Evolutionary conservation across 2,113 vertebrate genomes (phyloP).

Genomic region (Chlamydotis undulata): DNA sequence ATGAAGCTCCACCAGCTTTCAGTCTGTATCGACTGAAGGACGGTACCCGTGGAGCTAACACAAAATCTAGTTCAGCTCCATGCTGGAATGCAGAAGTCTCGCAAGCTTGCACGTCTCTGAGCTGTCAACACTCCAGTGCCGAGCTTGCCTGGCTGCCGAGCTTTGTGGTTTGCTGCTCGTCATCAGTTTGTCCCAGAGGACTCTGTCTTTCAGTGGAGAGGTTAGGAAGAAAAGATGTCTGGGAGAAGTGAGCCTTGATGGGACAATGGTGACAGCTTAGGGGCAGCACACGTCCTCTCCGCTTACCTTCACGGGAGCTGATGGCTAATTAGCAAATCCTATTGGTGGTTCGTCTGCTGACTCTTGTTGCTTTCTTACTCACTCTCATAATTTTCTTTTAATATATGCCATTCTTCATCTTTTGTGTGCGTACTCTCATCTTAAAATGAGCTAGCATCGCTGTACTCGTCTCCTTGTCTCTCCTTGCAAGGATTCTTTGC

Average conservation of each 20-base stretch:
- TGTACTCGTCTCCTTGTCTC: background rate
- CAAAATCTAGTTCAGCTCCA: background rate
- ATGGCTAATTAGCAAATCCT: background rate
- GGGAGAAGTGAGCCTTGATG: background rate
- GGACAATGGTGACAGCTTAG: background rate
- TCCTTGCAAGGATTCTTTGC: background rate
- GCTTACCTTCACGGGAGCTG: background rate
- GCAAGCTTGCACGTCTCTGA: background rate
- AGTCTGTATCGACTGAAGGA: background rate
- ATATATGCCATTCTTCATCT: background rate
- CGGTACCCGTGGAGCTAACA: background rate
- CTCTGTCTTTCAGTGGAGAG: background rate
- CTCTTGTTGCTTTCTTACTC: background rate
- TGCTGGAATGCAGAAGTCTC: background rate
- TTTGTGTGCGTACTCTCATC: background rate
- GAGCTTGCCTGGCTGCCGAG: background rate
- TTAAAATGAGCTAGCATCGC: background rate
- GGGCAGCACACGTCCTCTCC: accelerated
- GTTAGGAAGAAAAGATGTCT: background rate
- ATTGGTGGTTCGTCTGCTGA: background rate
- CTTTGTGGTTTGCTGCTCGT: background rate
- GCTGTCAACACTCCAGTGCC: background rate
- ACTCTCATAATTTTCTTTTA: background rate
- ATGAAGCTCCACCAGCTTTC: background rate
- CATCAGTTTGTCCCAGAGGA: background rate